phyloP scores from a whole-genome alignment of 30 jellyfish, hydroid and myxozoan genomes.

The Hydra vulgaris region DNA sequence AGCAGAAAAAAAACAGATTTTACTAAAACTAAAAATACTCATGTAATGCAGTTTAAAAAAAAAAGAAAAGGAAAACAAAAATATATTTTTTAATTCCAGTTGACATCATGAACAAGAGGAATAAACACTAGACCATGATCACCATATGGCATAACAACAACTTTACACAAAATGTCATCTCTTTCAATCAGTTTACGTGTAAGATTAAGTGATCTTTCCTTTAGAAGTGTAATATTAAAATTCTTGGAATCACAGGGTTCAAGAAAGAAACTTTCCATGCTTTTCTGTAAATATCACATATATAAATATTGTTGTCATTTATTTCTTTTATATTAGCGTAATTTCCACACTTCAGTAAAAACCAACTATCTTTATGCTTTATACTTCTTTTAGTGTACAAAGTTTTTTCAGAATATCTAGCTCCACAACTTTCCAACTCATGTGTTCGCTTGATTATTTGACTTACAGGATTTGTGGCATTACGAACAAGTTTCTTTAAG shows the following conservation, averaged over 20 bases:
- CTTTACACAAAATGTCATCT: background rate
- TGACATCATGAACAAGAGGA: background rate
- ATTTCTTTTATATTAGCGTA: background rate
- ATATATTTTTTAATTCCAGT: background rate
- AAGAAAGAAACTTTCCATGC: background rate
- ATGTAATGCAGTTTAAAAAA: background rate
- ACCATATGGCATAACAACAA: background rate
- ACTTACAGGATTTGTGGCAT: slow-evolving; percentile 23
- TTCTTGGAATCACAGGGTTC: slow-evolving; percentile 14
- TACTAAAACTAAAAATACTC: background rate
- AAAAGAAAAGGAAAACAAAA: background rate
- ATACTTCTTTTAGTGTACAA: background rate
- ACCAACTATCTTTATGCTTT: background rate
- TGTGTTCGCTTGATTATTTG: slow-evolving; percentile 26
- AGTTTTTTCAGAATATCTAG: background rate
- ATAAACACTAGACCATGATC: background rate
- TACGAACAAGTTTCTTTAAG: slow-evolving; percentile 24
- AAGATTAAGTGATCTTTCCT: background rate
- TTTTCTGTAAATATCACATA: background rate
- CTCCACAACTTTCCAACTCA: slow-evolving; percentile 22
- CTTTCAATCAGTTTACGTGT: background rate
- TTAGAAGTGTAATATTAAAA: background rate
- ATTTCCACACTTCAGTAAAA: slow-evolving; percentile 9
- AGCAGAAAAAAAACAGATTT: background rate
- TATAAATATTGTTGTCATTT: background rate